Percentiles rank a stretch among this genome's conserved stretches.
Conservation (phyloP, 2,113 vertebrate genomes). For the Myrmecophaga tridactyla region DNA sequence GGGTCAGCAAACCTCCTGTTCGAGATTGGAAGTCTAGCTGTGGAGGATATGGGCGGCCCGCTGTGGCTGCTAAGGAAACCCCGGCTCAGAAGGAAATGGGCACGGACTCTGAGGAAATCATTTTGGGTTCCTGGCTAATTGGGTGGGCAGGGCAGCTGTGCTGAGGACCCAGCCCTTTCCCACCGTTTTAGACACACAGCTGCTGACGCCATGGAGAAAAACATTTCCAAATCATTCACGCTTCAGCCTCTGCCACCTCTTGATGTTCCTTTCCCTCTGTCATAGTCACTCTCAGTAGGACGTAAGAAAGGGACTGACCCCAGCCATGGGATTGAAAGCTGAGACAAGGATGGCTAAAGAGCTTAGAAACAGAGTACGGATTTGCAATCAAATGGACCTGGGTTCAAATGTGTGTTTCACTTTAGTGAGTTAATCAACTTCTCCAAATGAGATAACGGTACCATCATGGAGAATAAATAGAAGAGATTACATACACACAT, state of each 20-base stretch:
- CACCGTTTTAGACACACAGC: not conserved
- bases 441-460: no score
- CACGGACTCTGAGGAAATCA: constrained; percentile 79
- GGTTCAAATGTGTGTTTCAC: no score
- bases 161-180: constrained; percentile 36
- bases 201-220: not conserved
- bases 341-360: accelerated
- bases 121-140: constrained; percentile 83
- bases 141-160: not conserved
- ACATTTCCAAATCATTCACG: not conserved
- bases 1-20: constrained; percentile 35
- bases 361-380: not conserved
- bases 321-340: no score
- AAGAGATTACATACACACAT: accelerated
- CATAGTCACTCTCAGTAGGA: not conserved
- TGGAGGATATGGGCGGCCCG: constrained; percentile 79
- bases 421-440: no score
- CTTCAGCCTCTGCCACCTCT: not conserved
- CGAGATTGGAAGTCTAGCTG: constrained; percentile 76
- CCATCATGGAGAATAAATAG: accelerated
- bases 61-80: constrained; percentile 75
- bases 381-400: not conserved
- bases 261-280: not conserved
- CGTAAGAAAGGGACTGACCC: no score
- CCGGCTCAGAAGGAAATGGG: constrained; percentile 80